phyloP scores from a whole-genome alignment of 2,888 invertebrate species.

The Galeopsomyia nigrocyanea region DNA sequence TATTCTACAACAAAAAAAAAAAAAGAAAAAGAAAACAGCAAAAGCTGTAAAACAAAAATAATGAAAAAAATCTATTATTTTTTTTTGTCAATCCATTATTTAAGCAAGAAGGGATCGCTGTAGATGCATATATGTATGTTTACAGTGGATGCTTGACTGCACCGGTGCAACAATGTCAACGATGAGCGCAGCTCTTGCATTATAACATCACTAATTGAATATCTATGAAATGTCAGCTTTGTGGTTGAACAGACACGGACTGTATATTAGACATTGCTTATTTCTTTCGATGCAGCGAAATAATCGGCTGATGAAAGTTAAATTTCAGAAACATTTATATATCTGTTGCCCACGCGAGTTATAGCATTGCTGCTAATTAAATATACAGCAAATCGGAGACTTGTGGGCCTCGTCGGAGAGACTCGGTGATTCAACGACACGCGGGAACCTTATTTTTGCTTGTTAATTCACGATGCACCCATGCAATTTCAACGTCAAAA shows the following conservation, averaged over 20 bases:
- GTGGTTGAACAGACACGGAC: too few relatives aligned
- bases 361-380: too few relatives aligned
- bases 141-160: conserved; percentile 2
- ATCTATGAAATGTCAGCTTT: too few relatives aligned
- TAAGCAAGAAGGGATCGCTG: conserved; percentile 40
- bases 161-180: conserved; percentile 5
- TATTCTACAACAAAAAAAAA: conserved; percentile 35
- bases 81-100: conserved; percentile 35
- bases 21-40: not conserved
- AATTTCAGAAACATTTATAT: too few relatives aligned
- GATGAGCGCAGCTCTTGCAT: conserved; percentile 27
- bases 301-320: too few relatives aligned
- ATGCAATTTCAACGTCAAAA: too few relatives aligned
- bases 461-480: too few relatives aligned
- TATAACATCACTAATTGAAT: not conserved
- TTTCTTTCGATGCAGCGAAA: not conserved
- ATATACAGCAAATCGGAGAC: conserved; percentile 39
- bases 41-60: conserved; percentile 9
- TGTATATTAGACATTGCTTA: not conserved
- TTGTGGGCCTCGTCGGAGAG: conserved; percentile 37
- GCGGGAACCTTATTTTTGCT: conserved; percentile 14
- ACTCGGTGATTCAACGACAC: conserved; percentile 42
- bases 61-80: conserved; percentile 3
- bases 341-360: too few relatives aligned
- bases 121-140: conserved; percentile 42